Evolutionary conservation across 2,797 vertebrate species (phyloP).

Genomic region (Buceros bicornis): DNA sequence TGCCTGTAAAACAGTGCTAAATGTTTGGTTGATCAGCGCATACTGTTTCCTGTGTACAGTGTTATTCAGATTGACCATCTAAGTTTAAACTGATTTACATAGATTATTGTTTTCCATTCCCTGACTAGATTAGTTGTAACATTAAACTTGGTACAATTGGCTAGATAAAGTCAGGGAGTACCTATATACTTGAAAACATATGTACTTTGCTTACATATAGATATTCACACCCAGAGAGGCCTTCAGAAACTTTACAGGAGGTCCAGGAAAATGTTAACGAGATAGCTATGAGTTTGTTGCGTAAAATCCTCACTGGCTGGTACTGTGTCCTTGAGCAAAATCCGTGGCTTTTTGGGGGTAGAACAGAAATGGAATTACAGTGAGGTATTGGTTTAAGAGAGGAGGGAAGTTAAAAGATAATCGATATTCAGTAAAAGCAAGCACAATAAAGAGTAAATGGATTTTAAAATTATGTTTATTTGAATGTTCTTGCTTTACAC

Average conservation of each 20-base stretch:
- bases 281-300: neutral
- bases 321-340: neutral
- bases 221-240: neutral
- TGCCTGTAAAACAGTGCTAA: neutral
- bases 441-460: slow-evolving; percentile 5
- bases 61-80: neutral
- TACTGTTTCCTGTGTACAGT: neutral
- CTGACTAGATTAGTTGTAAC: neutral
- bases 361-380: neutral
- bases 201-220: neutral
- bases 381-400: neutral
- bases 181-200: neutral
- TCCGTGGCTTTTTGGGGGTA: neutral
- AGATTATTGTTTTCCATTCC: slow-evolving; percentile 36
- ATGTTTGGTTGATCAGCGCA: slow-evolving; percentile 12
- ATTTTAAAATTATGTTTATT: slow-evolving; percentile 12
- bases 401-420: slow-evolving; percentile 7
- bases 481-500: neutral
- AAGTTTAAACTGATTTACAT: slow-evolving; percentile 46
- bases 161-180: neutral
- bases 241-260: neutral
- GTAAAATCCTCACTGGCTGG: neutral
- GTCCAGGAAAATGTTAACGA: neutral
- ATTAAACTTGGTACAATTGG: neutral
- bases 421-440: slow-evolving; percentile 1